These are phyloP conservation scores for Ectemnius cavifrons DNA, from an alignment of 2,888 invertebrate genomes.

Conservation along the genomic window DNA sequence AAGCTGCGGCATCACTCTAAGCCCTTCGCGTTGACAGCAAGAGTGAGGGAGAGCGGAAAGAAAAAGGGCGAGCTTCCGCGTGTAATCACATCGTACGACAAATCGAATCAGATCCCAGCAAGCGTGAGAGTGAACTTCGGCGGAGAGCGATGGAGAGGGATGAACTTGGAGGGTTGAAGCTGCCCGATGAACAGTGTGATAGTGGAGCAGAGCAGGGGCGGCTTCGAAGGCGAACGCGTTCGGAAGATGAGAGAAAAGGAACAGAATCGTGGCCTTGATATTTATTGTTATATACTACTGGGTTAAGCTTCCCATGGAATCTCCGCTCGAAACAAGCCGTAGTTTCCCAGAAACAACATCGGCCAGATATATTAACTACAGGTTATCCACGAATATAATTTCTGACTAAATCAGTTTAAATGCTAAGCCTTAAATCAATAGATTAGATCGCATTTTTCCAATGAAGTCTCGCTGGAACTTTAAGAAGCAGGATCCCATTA, in stretches of 20 bases:
- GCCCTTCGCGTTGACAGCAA: no score
- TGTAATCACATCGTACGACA: constrained; percentile 66
- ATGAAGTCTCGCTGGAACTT: no score
- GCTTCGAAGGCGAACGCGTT: constrained; percentile 16
- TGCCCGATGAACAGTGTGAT: constrained; percentile 25
- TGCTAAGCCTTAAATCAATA: no score
- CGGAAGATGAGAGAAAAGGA: constrained; percentile 51
- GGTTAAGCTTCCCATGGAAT: constrained; percentile 6
- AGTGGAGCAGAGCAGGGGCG: constrained; percentile 4
- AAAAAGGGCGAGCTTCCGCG: constrained; percentile 20
- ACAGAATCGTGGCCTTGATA: constrained; percentile 50
- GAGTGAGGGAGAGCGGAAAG: no score
- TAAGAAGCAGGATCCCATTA: no score
- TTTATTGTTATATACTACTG: constrained; percentile 22
- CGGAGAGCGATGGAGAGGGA: constrained; percentile 27
- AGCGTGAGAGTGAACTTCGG: constrained; percentile 16
- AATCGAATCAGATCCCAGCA: constrained; percentile 63
- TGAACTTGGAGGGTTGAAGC: constrained; percentile 31
- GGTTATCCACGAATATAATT: no score
- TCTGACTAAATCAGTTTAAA: no score
- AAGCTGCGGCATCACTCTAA: constrained; percentile 40
- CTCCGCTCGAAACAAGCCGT: not conserved
- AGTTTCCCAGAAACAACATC: no score
- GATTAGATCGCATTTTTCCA: no score
- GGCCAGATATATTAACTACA: no score